Conservation (phyloP, 2,888 invertebrate species). For the Heliconius aoede region DNA sequence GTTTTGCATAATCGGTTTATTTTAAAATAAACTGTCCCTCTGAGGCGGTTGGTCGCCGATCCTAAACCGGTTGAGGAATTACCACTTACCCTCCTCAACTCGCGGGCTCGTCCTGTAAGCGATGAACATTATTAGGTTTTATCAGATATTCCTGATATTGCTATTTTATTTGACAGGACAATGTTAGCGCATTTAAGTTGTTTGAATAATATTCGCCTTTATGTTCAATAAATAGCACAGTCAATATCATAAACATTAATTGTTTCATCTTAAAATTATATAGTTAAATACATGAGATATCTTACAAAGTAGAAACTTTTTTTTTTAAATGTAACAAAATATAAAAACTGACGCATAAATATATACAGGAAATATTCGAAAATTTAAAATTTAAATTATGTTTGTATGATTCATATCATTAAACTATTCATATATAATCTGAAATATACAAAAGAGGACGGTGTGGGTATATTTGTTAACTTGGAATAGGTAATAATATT, state of each 20-base stretch:
- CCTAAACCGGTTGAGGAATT: constrained; percentile 62
- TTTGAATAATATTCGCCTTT: not conserved
- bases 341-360: no score
- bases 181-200: constrained; percentile 40
- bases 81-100: constrained; percentile 50
- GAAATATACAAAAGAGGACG: not conserved
- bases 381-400: not conserved
- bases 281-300: no score
- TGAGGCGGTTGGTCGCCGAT: constrained; percentile 51
- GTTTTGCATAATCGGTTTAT: constrained; percentile 74
- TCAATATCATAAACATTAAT: no score
- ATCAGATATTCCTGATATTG: constrained; percentile 37
- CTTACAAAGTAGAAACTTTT: no score
- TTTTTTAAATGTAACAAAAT: no score
- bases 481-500: constrained; percentile 6
- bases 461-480: constrained; percentile 1
- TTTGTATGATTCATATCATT: not conserved
- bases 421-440: not conserved
- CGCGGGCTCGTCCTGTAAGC: constrained; percentile 36
- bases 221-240: not conserved
- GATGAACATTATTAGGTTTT: constrained; percentile 42
- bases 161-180: constrained; percentile 42
- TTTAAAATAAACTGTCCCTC: constrained; percentile 63
- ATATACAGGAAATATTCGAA: no score
- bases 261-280: no score